These are phyloP conservation scores for Panagrolaimus sp. DNA, from an alignment of 1,140 invertebrate genomes.

Conservation along the genomic window DNA sequence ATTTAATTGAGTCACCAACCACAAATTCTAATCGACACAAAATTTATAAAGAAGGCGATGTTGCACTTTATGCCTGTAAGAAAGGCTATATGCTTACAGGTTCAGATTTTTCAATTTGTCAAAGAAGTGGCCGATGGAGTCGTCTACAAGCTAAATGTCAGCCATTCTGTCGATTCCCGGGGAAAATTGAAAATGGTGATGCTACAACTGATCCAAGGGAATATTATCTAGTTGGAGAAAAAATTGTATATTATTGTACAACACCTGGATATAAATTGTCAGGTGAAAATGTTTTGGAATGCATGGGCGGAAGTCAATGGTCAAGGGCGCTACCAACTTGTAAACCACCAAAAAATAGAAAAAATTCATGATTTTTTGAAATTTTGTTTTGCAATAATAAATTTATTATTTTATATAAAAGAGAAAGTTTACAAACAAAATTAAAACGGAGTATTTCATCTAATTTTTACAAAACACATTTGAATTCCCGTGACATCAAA, in stretches of 20 bases:
- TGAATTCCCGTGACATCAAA: too few species aligned
- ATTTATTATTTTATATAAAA: too few species aligned
- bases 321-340: slow-evolving; percentile 11
- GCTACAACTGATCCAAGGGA: slow-evolving; percentile 27
- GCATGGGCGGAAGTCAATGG: slow-evolving; percentile 29
- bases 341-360: background rate
- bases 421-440: too few species aligned
- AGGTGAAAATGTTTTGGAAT: slow-evolving; percentile 41
- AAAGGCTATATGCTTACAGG: slow-evolving; percentile 35
- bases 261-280: slow-evolving; percentile 21
- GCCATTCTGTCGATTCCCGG: slow-evolving; percentile 35
- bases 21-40: background rate
- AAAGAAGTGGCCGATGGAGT: slow-evolving; percentile 34
- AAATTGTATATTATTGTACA: slow-evolving; percentile 40
- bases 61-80: slow-evolving; percentile 32
- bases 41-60: slow-evolving; percentile 28
- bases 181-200: slow-evolving; percentile 21
- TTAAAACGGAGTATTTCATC: too few species aligned
- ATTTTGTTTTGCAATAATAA: too few species aligned
- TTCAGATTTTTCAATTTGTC: slow-evolving; percentile 45
- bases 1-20: background rate
- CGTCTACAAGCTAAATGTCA: slow-evolving; percentile 27
- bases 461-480: too few species aligned
- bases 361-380: too few species aligned
- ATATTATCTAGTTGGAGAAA: slow-evolving; percentile 29